phyloP scores from a whole-genome alignment of 1,140 invertebrate species.

The Drosophila murphyi region DNA sequence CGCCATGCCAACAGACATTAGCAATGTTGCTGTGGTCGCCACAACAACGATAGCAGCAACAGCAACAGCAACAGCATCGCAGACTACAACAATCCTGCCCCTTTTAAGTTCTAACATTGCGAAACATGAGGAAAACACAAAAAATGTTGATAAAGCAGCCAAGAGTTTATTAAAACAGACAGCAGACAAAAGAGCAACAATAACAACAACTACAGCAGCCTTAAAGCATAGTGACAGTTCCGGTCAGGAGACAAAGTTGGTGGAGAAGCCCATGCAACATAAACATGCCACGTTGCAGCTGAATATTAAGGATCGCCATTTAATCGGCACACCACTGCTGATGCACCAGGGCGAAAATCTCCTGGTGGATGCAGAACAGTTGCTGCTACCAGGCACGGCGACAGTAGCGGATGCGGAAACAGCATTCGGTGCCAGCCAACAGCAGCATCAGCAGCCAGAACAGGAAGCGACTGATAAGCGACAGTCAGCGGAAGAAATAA shows the following conservation, averaged over 20 bases:
- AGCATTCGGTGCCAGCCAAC: slow-evolving; percentile 61
- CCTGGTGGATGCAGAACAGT: slow-evolving; percentile 69
- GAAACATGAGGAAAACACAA: slow-evolving; percentile 40
- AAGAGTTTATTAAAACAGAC: slow-evolving; percentile 67
- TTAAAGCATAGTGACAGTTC: slow-evolving; percentile 26
- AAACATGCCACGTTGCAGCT: slow-evolving; percentile 76
- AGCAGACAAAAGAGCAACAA: slow-evolving; percentile 13
- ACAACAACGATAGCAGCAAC: slow-evolving; percentile 47
- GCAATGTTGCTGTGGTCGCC: slow-evolving; percentile 23
- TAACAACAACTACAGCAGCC: neutral
- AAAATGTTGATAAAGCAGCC: slow-evolving; percentile 41
- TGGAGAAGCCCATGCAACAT: slow-evolving; percentile 33
- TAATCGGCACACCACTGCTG: slow-evolving; percentile 79
- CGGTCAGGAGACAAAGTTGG: slow-evolving; percentile 44
- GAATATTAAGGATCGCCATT: slow-evolving; percentile 82
- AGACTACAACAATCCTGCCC: slow-evolving; percentile 56
- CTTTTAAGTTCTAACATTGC: slow-evolving; percentile 50
- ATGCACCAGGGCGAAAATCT: slow-evolving; percentile 82
- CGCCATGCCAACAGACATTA: slow-evolving; percentile 13
- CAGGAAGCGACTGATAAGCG: slow-evolving; percentile 72
- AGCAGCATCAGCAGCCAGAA: slow-evolving; percentile 37
- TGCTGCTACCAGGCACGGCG: slow-evolving; percentile 71
- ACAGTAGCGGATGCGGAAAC: slow-evolving; percentile 66
- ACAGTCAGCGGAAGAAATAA: slow-evolving; percentile 71
- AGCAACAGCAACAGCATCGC: slow-evolving; percentile 43